Conservation (phyloP, 2,797 vertebrate species). For the Clangula hyemalis region DNA sequence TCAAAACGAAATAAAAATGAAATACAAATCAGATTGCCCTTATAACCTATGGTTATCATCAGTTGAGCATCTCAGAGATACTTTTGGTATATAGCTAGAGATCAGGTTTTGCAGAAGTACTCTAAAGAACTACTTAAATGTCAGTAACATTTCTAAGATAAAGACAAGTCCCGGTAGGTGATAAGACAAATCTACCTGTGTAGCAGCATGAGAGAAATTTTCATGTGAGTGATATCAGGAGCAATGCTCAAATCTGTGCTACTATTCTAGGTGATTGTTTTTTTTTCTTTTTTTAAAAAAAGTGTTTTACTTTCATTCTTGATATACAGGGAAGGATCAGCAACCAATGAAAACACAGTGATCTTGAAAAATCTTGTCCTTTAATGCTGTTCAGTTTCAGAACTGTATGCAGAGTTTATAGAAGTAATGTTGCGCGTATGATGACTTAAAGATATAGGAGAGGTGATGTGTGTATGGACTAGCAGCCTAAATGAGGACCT, state of each 20-base stretch:
- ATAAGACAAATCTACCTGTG: not conserved
- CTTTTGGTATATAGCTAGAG: not conserved
- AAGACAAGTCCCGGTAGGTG: not conserved
- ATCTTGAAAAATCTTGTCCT: not conserved
- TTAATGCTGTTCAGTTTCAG: not conserved
- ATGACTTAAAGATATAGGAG: not conserved
- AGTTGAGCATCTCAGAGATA: not conserved
- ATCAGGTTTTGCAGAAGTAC: not conserved
- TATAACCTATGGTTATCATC: not conserved
- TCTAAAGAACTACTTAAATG: not conserved
- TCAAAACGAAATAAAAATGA: not conserved
- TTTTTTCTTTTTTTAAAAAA: no score
- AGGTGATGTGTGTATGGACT: no score
- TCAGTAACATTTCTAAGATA: not conserved
- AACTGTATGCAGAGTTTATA: not conserved
- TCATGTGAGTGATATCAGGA: rapidly evolving
- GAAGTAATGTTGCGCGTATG: not conserved
- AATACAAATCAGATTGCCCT: not conserved
- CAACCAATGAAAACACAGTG: rapidly evolving
- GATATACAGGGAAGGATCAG: not conserved
- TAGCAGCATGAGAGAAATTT: not conserved
- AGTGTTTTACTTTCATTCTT: not conserved
- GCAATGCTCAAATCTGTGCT: not conserved
- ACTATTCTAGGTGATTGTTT: not conserved
- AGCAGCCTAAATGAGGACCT: not conserved